phyloP scores from a whole-genome alignment of 2,797 vertebrate species.

The Cynodonichthys magdalenae region DNA sequence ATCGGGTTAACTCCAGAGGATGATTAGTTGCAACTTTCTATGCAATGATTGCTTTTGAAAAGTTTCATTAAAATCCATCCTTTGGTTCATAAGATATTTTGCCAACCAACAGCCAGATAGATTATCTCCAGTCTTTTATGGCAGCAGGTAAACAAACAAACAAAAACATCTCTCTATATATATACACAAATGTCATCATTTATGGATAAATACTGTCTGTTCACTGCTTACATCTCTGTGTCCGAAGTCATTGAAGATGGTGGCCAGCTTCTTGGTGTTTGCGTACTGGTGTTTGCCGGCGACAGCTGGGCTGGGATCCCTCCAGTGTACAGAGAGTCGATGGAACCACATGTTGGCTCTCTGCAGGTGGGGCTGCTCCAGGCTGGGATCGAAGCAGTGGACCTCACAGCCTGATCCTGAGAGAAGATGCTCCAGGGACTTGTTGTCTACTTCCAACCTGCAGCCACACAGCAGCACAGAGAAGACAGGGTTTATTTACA shows the following conservation, averaged over 20 bases:
- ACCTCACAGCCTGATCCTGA: slow-evolving; percentile 88
- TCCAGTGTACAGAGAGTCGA: slow-evolving; percentile 91
- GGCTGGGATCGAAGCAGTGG: slow-evolving; percentile 92
- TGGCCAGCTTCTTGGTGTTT: slow-evolving; percentile 90
- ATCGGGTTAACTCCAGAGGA: no score
- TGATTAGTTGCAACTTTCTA: no score
- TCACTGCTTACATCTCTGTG: slow-evolving; percentile 87
- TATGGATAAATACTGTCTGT: not conserved
- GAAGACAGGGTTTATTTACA: not conserved
- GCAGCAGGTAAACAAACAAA: no score
- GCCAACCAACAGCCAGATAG: no score
- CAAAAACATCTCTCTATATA: no score
- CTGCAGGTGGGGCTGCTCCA: slow-evolving; percentile 85
- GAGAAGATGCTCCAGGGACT: slow-evolving; percentile 84
- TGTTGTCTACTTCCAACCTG: slow-evolving; percentile 83
- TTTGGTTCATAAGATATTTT: no score
- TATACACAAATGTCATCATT: no score
- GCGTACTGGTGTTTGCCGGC: slow-evolving; percentile 77
- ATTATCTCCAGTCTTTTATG: no score
- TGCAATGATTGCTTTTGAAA: no score
- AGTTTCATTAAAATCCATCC: no score
- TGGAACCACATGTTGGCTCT: slow-evolving; percentile 89
- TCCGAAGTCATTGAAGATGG: slow-evolving; percentile 91
- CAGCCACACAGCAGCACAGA: slow-evolving; percentile 7
- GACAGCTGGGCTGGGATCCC: slow-evolving; percentile 90